Conservation (phyloP, 2,113 vertebrate genomes). For the Microtus montanus region DNA sequence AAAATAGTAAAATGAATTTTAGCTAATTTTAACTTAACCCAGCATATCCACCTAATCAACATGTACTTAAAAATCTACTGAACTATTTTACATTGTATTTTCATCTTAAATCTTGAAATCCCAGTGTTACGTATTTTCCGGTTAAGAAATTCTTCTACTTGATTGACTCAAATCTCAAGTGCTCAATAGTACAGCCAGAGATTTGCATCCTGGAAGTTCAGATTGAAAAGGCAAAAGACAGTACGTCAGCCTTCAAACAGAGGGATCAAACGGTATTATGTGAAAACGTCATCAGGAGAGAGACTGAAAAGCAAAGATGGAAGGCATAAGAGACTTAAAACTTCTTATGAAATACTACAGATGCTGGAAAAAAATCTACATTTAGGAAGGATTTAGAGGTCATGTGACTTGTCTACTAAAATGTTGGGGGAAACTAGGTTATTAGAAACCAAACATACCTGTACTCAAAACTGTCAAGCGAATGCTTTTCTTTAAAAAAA, state of each 20-base stretch:
- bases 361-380: neutral
- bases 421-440: neutral
- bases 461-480: neutral
- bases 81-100: neutral
- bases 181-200: neutral
- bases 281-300: neutral
- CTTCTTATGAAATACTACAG: neutral
- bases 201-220: neutral
- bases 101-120: constrained; percentile 28
- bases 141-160: neutral
- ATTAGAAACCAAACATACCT: neutral
- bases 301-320: neutral
- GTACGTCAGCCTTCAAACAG: neutral
- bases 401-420: neutral
- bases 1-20: neutral
- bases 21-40: constrained; percentile 5
- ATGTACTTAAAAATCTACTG: neutral
- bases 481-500: neutral
- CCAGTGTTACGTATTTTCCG: neutral
- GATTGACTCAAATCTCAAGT: neutral
- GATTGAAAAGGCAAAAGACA: neutral
- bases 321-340: neutral
- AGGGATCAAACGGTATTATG: too few relatives aligned
- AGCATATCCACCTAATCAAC: neutral
- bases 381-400: neutral